Evolutionary conservation across 2,797 vertebrate genomes (phyloP).

Genomic region (Sebastes wilsoni): DNA sequence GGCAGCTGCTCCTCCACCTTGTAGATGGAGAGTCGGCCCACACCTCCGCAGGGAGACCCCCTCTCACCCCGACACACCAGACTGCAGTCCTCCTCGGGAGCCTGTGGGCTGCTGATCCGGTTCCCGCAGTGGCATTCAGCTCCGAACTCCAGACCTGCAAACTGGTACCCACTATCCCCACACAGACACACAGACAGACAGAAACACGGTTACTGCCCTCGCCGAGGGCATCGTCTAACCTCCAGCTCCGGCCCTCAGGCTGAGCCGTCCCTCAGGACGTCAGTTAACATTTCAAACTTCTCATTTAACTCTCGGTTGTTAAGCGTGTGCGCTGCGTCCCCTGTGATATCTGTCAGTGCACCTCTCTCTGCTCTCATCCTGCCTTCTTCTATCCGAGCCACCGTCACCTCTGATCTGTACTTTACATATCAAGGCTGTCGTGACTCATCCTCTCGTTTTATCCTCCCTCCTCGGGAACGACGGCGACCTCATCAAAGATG

Average conservation of each 20-base stretch:
- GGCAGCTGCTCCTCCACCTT: slow-evolving; percentile 86
- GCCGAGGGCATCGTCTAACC: slow-evolving; percentile 39
- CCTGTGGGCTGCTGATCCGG: slow-evolving; percentile 75
- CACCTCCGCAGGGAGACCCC: slow-evolving; percentile 88
- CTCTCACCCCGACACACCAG: slow-evolving; percentile 91
- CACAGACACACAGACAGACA: slow-evolving; percentile 12
- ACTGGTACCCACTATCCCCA: slow-evolving; percentile 87
- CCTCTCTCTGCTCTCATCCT: slow-evolving; percentile 23
- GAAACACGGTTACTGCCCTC: slow-evolving; percentile 10
- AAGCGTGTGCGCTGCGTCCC: background rate
- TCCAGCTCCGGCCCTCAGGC: slow-evolving; percentile 39
- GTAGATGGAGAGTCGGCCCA: slow-evolving; percentile 92
- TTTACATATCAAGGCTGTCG: slow-evolving; percentile 63
- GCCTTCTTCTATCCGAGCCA: slow-evolving; percentile 29
- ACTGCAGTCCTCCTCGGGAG: slow-evolving; percentile 89
- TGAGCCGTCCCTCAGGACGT: slow-evolving; percentile 39
- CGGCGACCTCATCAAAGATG: slow-evolving; percentile 69
- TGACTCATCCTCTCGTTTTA: slow-evolving; percentile 59
- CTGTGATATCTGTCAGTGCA: slow-evolving; percentile 12
- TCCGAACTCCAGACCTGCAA: slow-evolving; percentile 92
- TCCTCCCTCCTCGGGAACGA: slow-evolving; percentile 50
- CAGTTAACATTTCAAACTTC: slow-evolving; percentile 55
- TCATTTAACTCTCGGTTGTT: slow-evolving; percentile 30
- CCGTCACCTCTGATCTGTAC: slow-evolving; percentile 62
- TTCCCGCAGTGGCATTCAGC: slow-evolving; percentile 98